Evolutionary conservation across 2,888 invertebrate species (phyloP).

Genomic region (Leptinotarsa tumamoca): DNA sequence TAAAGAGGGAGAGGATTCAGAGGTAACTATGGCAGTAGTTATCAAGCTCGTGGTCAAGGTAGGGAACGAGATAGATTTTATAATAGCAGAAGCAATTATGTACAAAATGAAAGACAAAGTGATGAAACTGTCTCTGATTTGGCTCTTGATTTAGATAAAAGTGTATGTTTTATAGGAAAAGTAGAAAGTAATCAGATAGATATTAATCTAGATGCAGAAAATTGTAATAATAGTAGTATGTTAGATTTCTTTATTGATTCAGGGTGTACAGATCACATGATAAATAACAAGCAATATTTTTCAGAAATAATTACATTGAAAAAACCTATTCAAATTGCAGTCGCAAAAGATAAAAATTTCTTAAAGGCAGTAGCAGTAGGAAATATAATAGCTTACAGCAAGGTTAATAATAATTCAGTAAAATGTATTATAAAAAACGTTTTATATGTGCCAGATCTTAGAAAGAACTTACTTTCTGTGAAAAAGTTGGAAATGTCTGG

Average conservation of each 20-base stretch:
- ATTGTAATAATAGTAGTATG: not conserved
- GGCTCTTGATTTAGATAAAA: not conserved
- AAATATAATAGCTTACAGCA: conserved; percentile 36
- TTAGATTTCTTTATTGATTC: not conserved
- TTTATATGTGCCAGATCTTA: conserved; percentile 37
- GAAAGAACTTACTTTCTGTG: conserved; percentile 33
- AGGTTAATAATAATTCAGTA: conserved; percentile 30
- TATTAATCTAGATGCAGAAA: not conserved
- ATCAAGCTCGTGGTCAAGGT: conserved; percentile 5
- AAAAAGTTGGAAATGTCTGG: conserved; percentile 37
- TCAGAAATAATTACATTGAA: not conserved
- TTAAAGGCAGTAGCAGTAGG: conserved; percentile 38
- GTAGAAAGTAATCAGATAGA: not conserved
- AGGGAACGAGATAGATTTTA: conserved; percentile 1
- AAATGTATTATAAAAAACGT: conserved; percentile 42
- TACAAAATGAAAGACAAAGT: conserved; percentile 5
- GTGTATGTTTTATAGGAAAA: conserved; percentile 5
- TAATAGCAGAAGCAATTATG: not conserved
- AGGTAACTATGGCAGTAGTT: not conserved
- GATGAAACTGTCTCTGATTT: conserved; percentile 3
- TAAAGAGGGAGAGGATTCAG: not conserved
- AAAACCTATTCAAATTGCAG: conserved; percentile 10
- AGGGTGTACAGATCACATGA: conserved; percentile 3
- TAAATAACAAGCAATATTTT: not conserved
- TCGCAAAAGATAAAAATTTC: conserved; percentile 20